Conservation (phyloP, 2,797 vertebrate species). For the Tokudaia muenninki region DNA sequence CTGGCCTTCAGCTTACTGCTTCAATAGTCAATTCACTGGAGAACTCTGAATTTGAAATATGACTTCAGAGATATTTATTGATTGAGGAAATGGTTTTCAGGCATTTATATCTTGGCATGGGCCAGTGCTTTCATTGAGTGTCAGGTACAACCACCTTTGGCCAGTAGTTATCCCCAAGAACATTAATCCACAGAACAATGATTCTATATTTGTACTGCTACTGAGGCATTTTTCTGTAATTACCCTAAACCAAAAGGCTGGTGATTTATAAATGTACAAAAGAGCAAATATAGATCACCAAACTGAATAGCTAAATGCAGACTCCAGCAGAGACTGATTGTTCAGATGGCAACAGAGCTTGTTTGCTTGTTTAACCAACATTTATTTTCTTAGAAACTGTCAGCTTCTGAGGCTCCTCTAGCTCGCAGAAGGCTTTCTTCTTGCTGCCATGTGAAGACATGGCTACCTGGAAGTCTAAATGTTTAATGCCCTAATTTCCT, state of each 20-base stretch:
- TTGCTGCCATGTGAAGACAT: neutral
- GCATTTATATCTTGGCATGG: neutral
- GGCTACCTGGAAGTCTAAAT: neutral
- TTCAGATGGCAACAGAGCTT: neutral
- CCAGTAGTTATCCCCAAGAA: neutral
- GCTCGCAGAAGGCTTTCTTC: neutral
- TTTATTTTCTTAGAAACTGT: neutral
- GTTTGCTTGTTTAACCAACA: neutral
- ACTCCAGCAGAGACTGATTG: neutral
- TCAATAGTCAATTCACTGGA: neutral
- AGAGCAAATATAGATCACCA: neutral
- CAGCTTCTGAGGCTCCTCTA: too few relatives aligned
- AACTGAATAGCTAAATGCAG: neutral
- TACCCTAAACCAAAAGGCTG: slow-evolving; percentile 20
- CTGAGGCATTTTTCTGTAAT: slow-evolving; percentile 38
- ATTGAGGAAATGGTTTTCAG: slow-evolving; percentile 1
- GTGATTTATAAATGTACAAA: neutral
- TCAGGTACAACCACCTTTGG: neutral
- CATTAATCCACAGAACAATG: neutral
- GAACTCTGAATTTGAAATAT: neutral
- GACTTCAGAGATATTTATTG: slow-evolving; percentile 24
- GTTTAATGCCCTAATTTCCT: neutral
- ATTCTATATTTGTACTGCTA: slow-evolving; percentile 7
- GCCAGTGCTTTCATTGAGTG: neutral
- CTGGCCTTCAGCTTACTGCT: neutral